phyloP scores from a whole-genome alignment of 2,113 vertebrate genomes.

The Chionomys nivalis region DNA sequence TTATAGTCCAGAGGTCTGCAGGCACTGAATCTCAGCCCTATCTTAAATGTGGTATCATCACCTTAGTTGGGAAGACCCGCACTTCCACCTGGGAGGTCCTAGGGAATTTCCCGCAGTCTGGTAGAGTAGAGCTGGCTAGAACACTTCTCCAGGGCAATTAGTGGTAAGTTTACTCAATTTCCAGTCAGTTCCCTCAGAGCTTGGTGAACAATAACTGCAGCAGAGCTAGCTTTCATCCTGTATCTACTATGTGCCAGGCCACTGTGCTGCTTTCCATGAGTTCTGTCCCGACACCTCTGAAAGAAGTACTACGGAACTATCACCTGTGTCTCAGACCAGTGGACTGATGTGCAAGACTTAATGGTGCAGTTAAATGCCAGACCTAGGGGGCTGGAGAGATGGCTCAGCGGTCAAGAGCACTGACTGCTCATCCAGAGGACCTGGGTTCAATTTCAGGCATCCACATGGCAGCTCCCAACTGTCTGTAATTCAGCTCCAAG shows the following conservation, averaged over 20 bases:
- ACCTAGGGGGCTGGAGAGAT: background rate
- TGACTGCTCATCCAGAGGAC: background rate
- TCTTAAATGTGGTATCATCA: background rate
- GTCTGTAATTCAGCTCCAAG: background rate
- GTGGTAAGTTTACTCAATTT: background rate
- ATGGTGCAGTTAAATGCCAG: background rate
- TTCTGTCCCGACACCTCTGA: conserved; percentile 6
- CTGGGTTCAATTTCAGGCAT: background rate
- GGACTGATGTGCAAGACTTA: background rate
- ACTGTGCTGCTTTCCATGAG: background rate
- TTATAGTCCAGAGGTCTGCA: background rate
- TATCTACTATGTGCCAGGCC: background rate
- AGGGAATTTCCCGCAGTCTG: background rate
- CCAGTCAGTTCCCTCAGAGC: background rate
- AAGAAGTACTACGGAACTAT: background rate
- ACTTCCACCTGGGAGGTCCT: background rate
- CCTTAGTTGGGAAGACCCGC: background rate
- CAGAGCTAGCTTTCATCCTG: background rate
- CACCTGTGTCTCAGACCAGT: background rate
- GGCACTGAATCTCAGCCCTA: background rate
- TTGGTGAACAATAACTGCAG: background rate
- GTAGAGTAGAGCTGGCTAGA: background rate
- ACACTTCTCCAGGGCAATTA: background rate
- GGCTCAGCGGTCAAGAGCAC: background rate
- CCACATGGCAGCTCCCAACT: background rate